Base-by-base conservation (phyloP, 2,888 invertebrate genomes). In the Polydrusus cervinus region DNA sequence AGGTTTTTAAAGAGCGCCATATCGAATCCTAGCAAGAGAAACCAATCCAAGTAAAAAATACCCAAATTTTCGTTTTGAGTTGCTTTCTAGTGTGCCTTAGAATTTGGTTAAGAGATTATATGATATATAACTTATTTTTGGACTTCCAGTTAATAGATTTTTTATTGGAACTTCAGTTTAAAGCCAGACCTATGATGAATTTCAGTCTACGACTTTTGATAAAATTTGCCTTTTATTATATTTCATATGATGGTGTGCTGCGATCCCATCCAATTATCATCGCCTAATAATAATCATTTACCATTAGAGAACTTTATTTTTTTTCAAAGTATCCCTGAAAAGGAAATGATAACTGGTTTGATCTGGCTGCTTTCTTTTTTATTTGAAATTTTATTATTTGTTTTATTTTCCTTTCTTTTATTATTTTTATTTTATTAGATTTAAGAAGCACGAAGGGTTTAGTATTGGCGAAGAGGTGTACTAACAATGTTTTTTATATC, bases 391-490 rank as follows among this genome's bases (percentile, higher is more conserved):
- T 55, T 55, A 55, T 55, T 55, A 55, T 55, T 55, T 34, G 55
- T 55, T 55, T 55, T 55, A 34, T 55, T 55, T 34, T 55, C 34
- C 14, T 55, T 55, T 55, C 55, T 55, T 55, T 34, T 55, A 34
- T 55, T 55, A 55, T 55, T 55, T 55, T 55, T 55, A 55, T 55
- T 55, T 55, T 55, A 55, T 55, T 55, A 34, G 55, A 55, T 55
- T 55, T 55, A 55, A 51, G 55, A 34, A 55, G 34, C 55, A 55
- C 55, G 55, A 55, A 55, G 34, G 55, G 34, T 55, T 55, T 55
- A 25, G 55, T 34, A 55, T 55, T 55, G 55, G 55, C 34, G 14
- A 55, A 55, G 55, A 55, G 34, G 55, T 55, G 55, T 55, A 55
- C 34, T 55, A 55, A 14, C 30, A 30, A 55, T 55, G 55, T 55